Base-by-base conservation (phyloP, 2,797 vertebrate species). In the Smutsia gigantea region DNA sequence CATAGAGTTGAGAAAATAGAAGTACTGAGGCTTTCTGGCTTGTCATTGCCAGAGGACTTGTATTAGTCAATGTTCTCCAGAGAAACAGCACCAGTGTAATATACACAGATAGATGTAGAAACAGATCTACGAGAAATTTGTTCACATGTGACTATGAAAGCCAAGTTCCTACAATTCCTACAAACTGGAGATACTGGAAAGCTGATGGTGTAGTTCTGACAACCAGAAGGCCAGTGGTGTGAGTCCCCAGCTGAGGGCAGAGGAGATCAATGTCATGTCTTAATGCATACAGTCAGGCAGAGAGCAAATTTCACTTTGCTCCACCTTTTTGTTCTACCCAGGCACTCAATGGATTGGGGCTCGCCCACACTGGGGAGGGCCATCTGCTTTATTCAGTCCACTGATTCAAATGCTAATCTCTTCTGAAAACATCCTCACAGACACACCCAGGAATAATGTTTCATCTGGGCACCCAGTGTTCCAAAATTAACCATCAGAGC, bases 291-390 rank as follows among this genome's bases (percentile, higher is more conserved):
- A 0, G 2, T 61, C 7, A 29, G 25, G 61, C 53, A 49, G 46
- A 37, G 39, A 71, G 27, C 14, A 29, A 71, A 6, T 13, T 8
- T 3, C n/a, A 14, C 2, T 3, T 46, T 69, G 4, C 37, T 55
- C 27, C 31, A 68, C 9, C 49, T 66, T n/a, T 34, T 23, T 13
- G 51, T 31, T n/a, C 29, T 37, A 5, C 21, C 3, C 13, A 4
- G n/a, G 27, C 46, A 11, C 18, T 61, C 6, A 15, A 6, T 0
- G 1, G 46, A 64, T 7, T 4, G 4, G n/a, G 9, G 18, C 6
- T 25, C 31, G 39, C 21, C 17, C 23, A 15, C 12, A 0, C 0
- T 23, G 39, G 42, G 64, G 63, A 90, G 4, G 25, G 7, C 9
- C 27, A 25, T 25, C 27, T 78, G 29, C 51, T 75, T 92, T 2